These are phyloP conservation scores for Columba janthina DNA, from an alignment of 2,113 vertebrate genomes.

Conservation along the genomic window DNA sequence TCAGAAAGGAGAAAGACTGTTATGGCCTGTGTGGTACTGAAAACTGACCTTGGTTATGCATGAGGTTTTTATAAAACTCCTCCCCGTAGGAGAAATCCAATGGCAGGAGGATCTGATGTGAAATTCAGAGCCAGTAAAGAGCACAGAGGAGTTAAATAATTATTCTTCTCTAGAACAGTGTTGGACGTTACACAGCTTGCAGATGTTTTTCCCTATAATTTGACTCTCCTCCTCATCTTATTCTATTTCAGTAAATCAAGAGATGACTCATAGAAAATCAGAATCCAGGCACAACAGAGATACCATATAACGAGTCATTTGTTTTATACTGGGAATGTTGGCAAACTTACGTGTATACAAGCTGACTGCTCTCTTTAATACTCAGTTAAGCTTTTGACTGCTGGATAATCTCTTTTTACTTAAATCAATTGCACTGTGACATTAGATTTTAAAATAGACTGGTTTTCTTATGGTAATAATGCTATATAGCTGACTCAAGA, in stretches of 20 bases:
- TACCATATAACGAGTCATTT: conserved; percentile 17
- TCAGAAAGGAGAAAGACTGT: background rate
- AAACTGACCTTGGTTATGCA: background rate
- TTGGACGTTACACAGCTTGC: background rate
- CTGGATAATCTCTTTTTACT: conserved; percentile 2
- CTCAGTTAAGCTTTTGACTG: background rate
- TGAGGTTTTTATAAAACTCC: background rate
- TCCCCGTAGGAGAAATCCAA: background rate
- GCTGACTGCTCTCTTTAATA: conserved; percentile 21
- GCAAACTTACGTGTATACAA: background rate
- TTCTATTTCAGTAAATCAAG: conserved; percentile 48
- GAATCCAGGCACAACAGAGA: conserved; percentile 46
- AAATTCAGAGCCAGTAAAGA: background rate
- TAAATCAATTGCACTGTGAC: background rate
- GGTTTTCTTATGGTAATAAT: background rate
- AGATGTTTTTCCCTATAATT: conserved; percentile 21
- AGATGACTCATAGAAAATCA: conserved; percentile 35
- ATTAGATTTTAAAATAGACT: conserved; percentile 2
- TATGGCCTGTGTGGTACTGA: background rate
- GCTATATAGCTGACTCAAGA: background rate
- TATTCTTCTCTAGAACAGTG: background rate
- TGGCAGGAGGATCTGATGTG: background rate
- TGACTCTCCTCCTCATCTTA: conserved; percentile 53
- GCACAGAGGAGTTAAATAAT: background rate
- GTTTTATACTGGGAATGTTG: conserved; percentile 7